Percentiles rank a stretch among this genome's conserved stretches.
Conservation (phyloP, 2,113 vertebrate genomes). For the Crotalus horridus region DNA sequence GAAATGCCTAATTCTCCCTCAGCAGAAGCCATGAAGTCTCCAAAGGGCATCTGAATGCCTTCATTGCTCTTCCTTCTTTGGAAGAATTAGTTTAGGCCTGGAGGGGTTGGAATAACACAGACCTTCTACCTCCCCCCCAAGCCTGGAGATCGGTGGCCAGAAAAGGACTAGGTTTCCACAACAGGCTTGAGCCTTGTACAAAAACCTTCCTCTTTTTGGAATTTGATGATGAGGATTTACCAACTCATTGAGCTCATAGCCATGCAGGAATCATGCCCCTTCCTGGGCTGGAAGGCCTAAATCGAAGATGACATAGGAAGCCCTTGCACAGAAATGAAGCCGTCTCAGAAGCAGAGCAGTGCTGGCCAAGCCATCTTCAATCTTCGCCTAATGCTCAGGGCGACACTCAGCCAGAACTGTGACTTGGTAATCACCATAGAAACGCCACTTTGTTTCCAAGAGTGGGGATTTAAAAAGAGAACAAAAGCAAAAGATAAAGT, state of each 20-base stretch:
- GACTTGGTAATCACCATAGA: slow-evolving; percentile 71
- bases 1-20: background rate
- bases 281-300: background rate
- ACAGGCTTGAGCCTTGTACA: background rate
- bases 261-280: background rate
- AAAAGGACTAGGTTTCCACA: background rate
- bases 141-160: background rate
- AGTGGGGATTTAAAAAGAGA: slow-evolving; percentile 47
- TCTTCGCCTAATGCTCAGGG: slow-evolving; percentile 55
- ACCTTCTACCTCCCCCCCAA: background rate
- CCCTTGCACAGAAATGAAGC: slow-evolving; percentile 23
- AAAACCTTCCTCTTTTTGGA: no score
- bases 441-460: slow-evolving; percentile 66
- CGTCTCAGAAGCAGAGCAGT: background rate
- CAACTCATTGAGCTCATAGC: no score
- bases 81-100: background rate
- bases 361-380: slow-evolving; percentile 39
- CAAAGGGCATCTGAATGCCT: background rate
- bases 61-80: background rate
- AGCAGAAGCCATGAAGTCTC: background rate
- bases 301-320: background rate
- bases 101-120: background rate
- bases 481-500: slow-evolving; percentile 67
- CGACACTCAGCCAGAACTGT: slow-evolving; percentile 70
- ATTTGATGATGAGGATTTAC: background rate